phyloP scores from a whole-genome alignment of 1,140 invertebrate genomes.

The Ctenoplectra terminalis region DNA sequence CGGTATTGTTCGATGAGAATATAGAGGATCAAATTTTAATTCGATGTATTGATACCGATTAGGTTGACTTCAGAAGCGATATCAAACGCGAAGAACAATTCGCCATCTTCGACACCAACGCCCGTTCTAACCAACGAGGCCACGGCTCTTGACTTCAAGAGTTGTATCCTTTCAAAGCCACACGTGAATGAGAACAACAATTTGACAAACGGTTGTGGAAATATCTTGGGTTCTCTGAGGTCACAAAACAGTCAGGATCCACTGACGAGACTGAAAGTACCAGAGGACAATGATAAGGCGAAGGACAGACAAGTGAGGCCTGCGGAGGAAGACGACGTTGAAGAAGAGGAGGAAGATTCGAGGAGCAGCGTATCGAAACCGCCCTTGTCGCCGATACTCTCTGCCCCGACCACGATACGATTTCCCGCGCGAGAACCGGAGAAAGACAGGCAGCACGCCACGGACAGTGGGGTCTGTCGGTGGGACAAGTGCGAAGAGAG shows the following conservation, averaged over 20 bases:
- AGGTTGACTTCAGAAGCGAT: conserved; percentile 70
- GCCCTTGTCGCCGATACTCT: conserved; percentile 86
- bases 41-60: neutral
- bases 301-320: conserved; percentile 49
- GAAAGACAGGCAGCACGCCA: conserved; percentile 76
- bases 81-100: conserved; percentile 54
- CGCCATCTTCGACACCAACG: conserved; percentile 28
- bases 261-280: conserved; percentile 54
- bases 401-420: conserved; percentile 90
- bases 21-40: neutral
- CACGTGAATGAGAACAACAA: conserved; percentile 79
- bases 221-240: conserved; percentile 47
- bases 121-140: conserved; percentile 40
- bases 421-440: conserved; percentile 86
- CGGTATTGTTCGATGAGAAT: neutral
- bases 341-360: conserved; percentile 78
- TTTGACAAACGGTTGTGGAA: conserved; percentile 66
- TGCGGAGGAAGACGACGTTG: conserved; percentile 69
- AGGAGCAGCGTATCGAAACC: conserved; percentile 76
- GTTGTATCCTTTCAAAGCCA: conserved; percentile 64
- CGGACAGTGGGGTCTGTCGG: conserved; percentile 87
- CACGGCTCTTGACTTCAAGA: conserved; percentile 57
- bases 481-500: conserved; percentile 93
- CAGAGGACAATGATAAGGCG: conserved; percentile 47
- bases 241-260: conserved; percentile 63